Evolutionary conservation across 2,888 invertebrate genomes (phyloP).

Genomic region (Limnephilus lunatus): DNA sequence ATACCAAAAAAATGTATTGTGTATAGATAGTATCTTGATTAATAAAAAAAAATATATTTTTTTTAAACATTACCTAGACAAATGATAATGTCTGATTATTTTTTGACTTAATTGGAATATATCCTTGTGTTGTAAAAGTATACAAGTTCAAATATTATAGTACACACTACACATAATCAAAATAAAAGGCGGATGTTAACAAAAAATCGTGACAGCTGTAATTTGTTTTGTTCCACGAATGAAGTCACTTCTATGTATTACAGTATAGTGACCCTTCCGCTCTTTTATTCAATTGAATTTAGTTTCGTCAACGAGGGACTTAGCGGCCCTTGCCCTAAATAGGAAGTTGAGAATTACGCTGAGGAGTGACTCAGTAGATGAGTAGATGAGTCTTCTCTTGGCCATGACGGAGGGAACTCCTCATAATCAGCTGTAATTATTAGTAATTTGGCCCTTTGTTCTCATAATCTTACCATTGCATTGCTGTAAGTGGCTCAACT

Average conservation of each 20-base stretch:
- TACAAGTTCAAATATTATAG: not conserved
- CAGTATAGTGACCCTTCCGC: conserved; percentile 36
- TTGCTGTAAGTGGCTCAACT: not conserved
- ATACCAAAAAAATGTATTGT: too few species aligned
- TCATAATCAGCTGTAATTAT: not conserved
- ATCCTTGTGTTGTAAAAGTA: too few species aligned
- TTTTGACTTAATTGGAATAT: too few species aligned
- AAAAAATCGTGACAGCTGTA: not conserved
- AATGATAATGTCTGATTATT: too few species aligned
- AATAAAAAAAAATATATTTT: too few species aligned
- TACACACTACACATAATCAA: not conserved
- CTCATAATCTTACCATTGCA: not conserved
- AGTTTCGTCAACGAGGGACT: conserved; percentile 38
- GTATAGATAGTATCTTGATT: too few species aligned
- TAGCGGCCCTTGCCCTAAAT: conserved; percentile 27
- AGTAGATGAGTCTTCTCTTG: conserved; percentile 1
- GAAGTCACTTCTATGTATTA: not conserved
- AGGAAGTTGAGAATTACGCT: conserved; percentile 55
- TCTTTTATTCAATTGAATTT: conserved; percentile 57
- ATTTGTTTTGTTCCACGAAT: not conserved
- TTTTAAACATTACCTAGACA: too few species aligned
- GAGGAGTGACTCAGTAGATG: conserved; percentile 42
- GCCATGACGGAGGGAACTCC: not conserved
- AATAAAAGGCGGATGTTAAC: not conserved
- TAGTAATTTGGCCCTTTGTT: not conserved